A percentile compares a stretch with the other conserved stretches of the same genome.
Conservation (phyloP, 1,140 invertebrate species). For the Drosophila kikkawai region DNA sequence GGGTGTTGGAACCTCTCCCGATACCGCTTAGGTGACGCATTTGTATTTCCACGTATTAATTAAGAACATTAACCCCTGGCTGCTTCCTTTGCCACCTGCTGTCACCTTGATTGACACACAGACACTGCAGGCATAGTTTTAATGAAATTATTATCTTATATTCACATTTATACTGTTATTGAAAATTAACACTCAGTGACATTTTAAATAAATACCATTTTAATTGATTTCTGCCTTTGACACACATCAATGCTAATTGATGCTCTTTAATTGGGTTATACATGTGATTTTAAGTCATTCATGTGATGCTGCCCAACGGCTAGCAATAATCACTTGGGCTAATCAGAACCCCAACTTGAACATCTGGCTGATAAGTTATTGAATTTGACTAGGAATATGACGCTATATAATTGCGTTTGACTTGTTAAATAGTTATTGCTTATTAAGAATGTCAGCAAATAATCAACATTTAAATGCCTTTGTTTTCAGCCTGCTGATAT, state of each 20-base stretch:
- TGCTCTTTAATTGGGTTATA: slow-evolving; percentile 28
- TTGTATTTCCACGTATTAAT: slow-evolving; percentile 6
- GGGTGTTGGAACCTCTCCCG: not conserved
- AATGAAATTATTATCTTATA: slow-evolving; percentile 26
- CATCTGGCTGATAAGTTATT: slow-evolving; percentile 33
- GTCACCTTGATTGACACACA: slow-evolving; percentile 28
- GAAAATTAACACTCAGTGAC: slow-evolving; percentile 21
- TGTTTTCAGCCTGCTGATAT: too few species aligned
- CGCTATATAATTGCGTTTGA: not conserved
- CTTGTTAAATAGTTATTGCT: too few species aligned
- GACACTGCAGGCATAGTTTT: slow-evolving; percentile 3
- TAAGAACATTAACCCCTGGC: slow-evolving; percentile 1
- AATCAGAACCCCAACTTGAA: slow-evolving; percentile 1
- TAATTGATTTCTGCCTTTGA: slow-evolving; percentile 33
- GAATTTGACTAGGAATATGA: not conserved
- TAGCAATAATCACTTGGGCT: slow-evolving; percentile 4
- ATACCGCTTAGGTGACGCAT: not conserved
- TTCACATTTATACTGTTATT: slow-evolving; percentile 15
- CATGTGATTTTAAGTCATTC: slow-evolving; percentile 10
- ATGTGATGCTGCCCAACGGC: not conserved
- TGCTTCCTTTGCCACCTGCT: not conserved
- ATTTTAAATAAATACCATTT: slow-evolving; percentile 34
- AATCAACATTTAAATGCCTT: not conserved
- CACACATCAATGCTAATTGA: slow-evolving; percentile 34
- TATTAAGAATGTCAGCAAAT: not conserved